Evolutionary conservation across 2,113 vertebrate genomes (phyloP), one percentile per base, ranked within the genome.

Genomic region (Shinisaurus crocodilurus): DNA sequence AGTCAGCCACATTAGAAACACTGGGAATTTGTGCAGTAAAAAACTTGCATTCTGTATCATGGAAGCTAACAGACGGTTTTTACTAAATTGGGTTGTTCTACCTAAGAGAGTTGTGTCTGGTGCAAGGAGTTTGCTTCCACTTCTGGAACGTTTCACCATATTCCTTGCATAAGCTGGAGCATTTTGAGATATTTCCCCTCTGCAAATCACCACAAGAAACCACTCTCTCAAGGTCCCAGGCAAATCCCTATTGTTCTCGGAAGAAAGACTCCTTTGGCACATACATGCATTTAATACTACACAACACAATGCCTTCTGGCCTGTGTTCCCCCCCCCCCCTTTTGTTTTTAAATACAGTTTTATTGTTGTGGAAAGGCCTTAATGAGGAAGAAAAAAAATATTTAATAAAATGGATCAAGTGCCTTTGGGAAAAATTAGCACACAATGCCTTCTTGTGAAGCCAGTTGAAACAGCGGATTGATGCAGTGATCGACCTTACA

Each of bases 381-480:
- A 88, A 92, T 90, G 92, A 96, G 91, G 94, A 96, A 94, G 88
- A 94, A 96, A 95, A n/a, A 40, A 95, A 88, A 91, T 92, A 89
- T 96, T 97, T 96, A 96, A 96, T 96, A 95, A 97, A 96, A 94
- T 95, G 92, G 93, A 96, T 96, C 93, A 94, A 94, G 82, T 93
- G 92, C 96, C 96, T 94, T 93, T 89, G 95, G 96, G 96, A 96
- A 94, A 96, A 96, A 96, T 96, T 95, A 97, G 94, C 91, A 96
- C 95, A 97, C 95, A 96, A 96, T 95, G 96, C 95, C 93, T 97
- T 96, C 93, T 96, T 96, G 93, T 96, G 93, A 94, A 85, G 92
- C 94, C 95, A 96, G 94, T 96, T 93, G 95, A 96, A 97, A 92
- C 8, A 76, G 92, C 91, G 93, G 91, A 96, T 88, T 82, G 93